Conservation (phyloP, 2,113 vertebrate species). For the Deroptyus accipitrinus region DNA sequence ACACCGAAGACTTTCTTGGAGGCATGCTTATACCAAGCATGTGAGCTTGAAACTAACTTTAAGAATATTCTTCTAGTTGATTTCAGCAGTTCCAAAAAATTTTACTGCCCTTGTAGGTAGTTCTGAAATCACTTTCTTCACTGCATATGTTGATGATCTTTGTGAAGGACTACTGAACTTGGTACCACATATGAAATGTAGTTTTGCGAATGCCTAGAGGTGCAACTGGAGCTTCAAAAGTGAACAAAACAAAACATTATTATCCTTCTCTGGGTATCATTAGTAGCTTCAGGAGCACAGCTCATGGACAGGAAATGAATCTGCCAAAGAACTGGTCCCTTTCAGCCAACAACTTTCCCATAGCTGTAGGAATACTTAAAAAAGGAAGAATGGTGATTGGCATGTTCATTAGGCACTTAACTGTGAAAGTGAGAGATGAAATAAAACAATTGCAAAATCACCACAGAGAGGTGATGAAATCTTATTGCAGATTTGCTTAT, state of each 20-base stretch:
- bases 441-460: neutral
- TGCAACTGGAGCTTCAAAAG: neutral
- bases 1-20: neutral
- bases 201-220: neutral
- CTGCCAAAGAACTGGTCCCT: neutral
- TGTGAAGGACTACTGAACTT: neutral
- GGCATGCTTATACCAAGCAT: neutral
- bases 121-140: neutral
- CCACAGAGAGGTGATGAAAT: neutral
- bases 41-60: neutral
- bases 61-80: neutral
- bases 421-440: neutral
- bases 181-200: neutral
- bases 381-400: neutral
- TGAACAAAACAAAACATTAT: neutral
- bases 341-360: neutral
- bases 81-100: neutral
- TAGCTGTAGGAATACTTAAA: neutral
- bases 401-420: neutral
- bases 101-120: neutral
- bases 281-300: neutral
- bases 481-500: neutral
- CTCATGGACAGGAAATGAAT: neutral
- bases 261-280: neutral
- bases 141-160: neutral